phyloP scores from a whole-genome alignment of 2,797 vertebrate genomes.

The Tapirus indicus region DNA sequence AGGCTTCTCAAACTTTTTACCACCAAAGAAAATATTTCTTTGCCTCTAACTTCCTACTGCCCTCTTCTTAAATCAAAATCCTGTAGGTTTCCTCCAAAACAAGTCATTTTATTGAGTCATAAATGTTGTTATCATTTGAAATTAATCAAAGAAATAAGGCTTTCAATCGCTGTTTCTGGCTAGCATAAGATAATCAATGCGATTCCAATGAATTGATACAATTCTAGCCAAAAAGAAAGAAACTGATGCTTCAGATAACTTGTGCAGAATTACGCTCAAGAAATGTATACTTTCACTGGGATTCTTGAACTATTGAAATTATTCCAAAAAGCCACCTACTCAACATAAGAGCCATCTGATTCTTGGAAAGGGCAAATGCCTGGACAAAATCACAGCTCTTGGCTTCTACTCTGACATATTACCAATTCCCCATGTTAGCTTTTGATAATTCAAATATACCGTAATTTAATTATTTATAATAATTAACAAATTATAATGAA shows the following conservation, averaged over 20 bases:
- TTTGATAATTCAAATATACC: slow-evolving; percentile 27
- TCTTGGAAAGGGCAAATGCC: neutral
- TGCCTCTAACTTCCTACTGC: neutral
- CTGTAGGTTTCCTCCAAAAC: neutral
- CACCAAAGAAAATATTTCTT: neutral
- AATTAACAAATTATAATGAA: neutral
- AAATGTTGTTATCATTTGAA: slow-evolving; percentile 7
- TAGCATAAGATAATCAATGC: neutral
- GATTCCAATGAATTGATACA: neutral
- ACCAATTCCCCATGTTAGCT: neutral
- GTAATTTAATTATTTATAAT: neutral
- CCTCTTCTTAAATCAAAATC: neutral
- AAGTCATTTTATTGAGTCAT: neutral
- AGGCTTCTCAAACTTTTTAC: slow-evolving; percentile 15
- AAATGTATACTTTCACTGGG: neutral
- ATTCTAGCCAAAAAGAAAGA: neutral
- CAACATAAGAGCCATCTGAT: neutral
- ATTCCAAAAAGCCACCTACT: neutral
- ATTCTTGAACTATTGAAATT: slow-evolving; percentile 2
- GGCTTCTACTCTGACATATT: neutral
- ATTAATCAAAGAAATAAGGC: slow-evolving; percentile 14
- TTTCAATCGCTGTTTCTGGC: neutral
- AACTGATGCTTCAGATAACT: neutral
- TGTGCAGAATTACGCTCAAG: neutral
- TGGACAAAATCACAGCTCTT: slow-evolving; percentile 27